Conservation (phyloP, 2,888 invertebrate genomes). For the Ceramica pisi region DNA sequence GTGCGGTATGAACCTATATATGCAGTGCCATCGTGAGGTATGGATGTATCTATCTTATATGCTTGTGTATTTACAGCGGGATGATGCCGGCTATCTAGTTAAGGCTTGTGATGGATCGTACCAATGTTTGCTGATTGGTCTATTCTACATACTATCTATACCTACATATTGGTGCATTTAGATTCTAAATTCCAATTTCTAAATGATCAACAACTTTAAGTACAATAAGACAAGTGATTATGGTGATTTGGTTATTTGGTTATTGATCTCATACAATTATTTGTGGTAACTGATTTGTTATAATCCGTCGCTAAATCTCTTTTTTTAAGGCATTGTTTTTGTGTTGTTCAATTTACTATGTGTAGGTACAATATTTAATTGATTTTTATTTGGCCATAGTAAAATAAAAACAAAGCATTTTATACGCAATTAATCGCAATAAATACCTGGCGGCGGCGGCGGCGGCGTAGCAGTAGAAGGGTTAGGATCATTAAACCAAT, state of each 20-base stretch:
- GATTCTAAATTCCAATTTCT: conserved; percentile 21
- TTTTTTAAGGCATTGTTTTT: background rate
- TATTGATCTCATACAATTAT: background rate
- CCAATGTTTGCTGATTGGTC: conserved; percentile 39
- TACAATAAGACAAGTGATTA: background rate
- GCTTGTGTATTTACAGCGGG: conserved; percentile 44
- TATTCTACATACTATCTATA: background rate
- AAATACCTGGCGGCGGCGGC: background rate
- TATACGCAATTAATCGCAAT: background rate
- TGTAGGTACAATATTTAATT: background rate
- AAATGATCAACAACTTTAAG: background rate
- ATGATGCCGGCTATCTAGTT: conserved; percentile 28
- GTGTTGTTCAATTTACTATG: background rate
- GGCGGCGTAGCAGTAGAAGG: background rate
- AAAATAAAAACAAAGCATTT: background rate
- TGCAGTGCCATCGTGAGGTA: conserved; percentile 91
- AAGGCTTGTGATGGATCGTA: conserved; percentile 42
- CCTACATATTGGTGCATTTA: conserved; percentile 7
- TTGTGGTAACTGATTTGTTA: background rate
- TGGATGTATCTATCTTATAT: conserved; percentile 74
- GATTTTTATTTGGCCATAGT: background rate
- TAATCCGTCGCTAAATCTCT: background rate
- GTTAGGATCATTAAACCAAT: conserved; percentile 6
- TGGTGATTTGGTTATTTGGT: background rate
- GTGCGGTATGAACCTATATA: conserved; percentile 87